These are phyloP conservation scores for Dicyrtomina minuta DNA, from an alignment of 2,888 invertebrate genomes.

Conservation along the genomic window DNA sequence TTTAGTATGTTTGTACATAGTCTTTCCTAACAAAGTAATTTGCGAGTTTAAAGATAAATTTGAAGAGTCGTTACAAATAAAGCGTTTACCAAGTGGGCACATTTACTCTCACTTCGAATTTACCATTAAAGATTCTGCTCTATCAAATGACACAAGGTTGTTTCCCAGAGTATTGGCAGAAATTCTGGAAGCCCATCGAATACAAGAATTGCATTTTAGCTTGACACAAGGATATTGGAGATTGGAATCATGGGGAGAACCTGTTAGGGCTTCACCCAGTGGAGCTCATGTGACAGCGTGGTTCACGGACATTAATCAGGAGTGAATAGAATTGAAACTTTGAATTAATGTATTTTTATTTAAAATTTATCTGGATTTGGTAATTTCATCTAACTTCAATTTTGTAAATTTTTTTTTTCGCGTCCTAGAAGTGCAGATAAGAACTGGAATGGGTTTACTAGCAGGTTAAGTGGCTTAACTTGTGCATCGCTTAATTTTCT, in stretches of 20 bases:
- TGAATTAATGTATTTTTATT: not conserved
- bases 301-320: slow-evolving; percentile 63
- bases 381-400: not conserved
- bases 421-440: slow-evolving; percentile 68
- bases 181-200: slow-evolving; percentile 76
- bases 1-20: too few species aligned
- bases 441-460: slow-evolving; percentile 85
- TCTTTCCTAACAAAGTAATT: not conserved
- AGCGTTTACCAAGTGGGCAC: slow-evolving; percentile 79
- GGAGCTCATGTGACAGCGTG: slow-evolving; percentile 94
- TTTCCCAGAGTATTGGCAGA: slow-evolving; percentile 88
- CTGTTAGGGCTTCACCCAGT: slow-evolving; percentile 81
- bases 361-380: too few species aligned
- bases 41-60: slow-evolving; percentile 65
- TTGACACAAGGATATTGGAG: slow-evolving; percentile 94
- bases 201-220: slow-evolving; percentile 87
- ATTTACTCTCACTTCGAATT: slow-evolving; percentile 90
- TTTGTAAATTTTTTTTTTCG: too few species aligned
- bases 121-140: slow-evolving; percentile 57
- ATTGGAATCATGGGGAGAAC: slow-evolving; percentile 92
- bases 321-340: not conserved
- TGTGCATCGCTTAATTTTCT: slow-evolving; percentile 97
- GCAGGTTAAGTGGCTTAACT: slow-evolving; percentile 88
- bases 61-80: slow-evolving; percentile 83
- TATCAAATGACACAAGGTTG: slow-evolving; percentile 72